phyloP scores from a whole-genome alignment of 2,888 invertebrate species.

The Ormia ochracea region DNA sequence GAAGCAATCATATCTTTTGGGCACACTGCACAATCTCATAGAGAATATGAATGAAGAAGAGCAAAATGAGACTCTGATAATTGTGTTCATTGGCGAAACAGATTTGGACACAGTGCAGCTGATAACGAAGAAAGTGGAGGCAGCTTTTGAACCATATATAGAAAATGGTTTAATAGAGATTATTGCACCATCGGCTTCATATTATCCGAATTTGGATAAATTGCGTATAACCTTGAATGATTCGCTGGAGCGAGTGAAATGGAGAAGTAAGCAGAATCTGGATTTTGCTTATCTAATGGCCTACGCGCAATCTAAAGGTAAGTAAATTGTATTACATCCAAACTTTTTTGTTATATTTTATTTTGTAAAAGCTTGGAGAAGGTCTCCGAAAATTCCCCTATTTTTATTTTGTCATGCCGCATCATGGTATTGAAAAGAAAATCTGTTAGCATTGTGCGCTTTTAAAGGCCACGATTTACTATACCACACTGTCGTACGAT shows the following conservation, averaged over 20 bases:
- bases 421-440: too few relatives aligned
- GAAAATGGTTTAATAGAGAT: constrained; percentile 91
- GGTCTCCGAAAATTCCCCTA: too few relatives aligned
- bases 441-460: too few relatives aligned
- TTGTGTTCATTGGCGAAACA: constrained; percentile 92
- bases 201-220: constrained; percentile 90
- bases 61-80: constrained; percentile 87
- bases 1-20: constrained; percentile 89
- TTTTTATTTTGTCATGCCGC: too few relatives aligned
- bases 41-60: constrained; percentile 85
- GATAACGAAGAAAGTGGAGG: constrained; percentile 86
- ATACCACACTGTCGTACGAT: too few relatives aligned
- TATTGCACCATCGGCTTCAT: constrained; percentile 88
- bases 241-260: constrained; percentile 87
- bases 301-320: constrained; percentile 89
- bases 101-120: constrained; percentile 86
- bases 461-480: too few relatives aligned
- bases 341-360: too few relatives aligned
- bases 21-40: constrained; percentile 90
- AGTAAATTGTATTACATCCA: too few relatives aligned
- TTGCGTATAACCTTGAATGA: constrained; percentile 90
- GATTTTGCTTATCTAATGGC: constrained; percentile 97
- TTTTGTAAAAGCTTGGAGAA: too few relatives aligned
- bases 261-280: constrained; percentile 96
- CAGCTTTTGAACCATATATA: constrained; percentile 85